Percentiles rank a stretch among this genome's conserved stretches.
phyloP scores from a whole-genome alignment of 2,888 invertebrate species.

The Polyommatus iphigenia region DNA sequence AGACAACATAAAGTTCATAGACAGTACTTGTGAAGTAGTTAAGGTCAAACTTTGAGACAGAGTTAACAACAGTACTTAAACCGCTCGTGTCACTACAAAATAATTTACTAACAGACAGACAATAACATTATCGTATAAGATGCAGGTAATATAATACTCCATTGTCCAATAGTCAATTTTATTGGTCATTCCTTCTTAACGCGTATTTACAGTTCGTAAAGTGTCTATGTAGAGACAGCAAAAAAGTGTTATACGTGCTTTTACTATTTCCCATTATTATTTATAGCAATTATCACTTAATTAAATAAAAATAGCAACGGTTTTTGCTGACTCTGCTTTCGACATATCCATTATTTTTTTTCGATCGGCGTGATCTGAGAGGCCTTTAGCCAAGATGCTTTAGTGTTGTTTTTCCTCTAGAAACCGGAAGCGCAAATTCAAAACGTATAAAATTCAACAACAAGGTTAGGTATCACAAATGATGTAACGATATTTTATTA shows the following conservation, averaged over 20 bases:
- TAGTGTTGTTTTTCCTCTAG: too few species aligned
- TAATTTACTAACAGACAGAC: neutral
- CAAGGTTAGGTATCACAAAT: too few species aligned
- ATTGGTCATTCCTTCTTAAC: constrained; percentile 19
- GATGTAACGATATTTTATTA: too few species aligned
- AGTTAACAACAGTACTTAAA: neutral
- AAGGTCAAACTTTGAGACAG: neutral
- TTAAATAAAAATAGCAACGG: too few species aligned
- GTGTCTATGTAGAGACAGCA: neutral
- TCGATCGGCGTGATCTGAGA: too few species aligned
- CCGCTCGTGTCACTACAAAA: neutral
- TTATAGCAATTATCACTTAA: too few species aligned
- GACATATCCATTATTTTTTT: too few species aligned
- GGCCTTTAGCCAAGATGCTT: neutral
- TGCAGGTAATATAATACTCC: constrained; percentile 3
- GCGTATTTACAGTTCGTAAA: constrained; percentile 23
- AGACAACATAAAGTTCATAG: neutral
- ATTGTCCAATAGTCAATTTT: neutral
- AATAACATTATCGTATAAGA: constrained; percentile 2
- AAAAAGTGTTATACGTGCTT: neutral
- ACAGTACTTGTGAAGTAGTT: neutral
- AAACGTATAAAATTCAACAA: too few species aligned
- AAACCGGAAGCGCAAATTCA: too few species aligned
- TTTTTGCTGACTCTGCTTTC: neutral
- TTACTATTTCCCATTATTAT: neutral